A percentile compares a stretch with the other conserved stretches of the same genome.
phyloP scores from a whole-genome alignment of 92 coral and sea anemone species.

The Phenganax subtilis region DNA sequence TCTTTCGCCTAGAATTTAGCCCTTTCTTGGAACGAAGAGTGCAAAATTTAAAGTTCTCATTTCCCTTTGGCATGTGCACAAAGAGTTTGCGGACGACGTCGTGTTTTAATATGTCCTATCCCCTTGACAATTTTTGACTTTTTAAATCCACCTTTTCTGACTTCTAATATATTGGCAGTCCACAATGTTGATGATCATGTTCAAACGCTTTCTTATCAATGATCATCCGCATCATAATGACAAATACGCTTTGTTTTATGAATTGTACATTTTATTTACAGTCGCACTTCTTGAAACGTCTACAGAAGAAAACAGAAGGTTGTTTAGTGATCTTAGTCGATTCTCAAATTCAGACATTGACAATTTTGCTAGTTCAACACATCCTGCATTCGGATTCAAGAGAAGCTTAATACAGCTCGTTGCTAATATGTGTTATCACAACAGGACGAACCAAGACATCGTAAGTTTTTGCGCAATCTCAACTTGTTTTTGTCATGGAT shows the following conservation, averaged over 20 bases:
- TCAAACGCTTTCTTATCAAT: not conserved
- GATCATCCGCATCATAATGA: not conserved
- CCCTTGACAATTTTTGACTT: too few species aligned
- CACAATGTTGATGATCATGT: not conserved
- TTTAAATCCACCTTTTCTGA: too few species aligned
- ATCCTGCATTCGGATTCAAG: constrained; percentile 92
- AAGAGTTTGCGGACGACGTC: too few species aligned
- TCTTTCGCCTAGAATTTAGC: too few species aligned
- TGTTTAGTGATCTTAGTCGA: constrained; percentile 52
- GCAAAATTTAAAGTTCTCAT: too few species aligned
- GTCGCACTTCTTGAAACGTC: constrained; percentile 70
- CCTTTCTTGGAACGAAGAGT: too few species aligned
- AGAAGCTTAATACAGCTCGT: constrained; percentile 76
- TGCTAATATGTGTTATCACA: constrained; percentile 81
- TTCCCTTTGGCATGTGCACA: too few species aligned
- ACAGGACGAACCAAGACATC: constrained; percentile 69
- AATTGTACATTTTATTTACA: constrained; percentile 28
- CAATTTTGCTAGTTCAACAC: constrained; percentile 46
- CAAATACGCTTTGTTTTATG: not conserved
- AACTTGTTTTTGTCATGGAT: too few species aligned
- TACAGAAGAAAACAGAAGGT: constrained; percentile 46
- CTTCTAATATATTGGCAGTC: too few species aligned
- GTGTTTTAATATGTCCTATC: too few species aligned
- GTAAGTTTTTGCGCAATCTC: constrained; percentile 34
- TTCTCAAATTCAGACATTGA: constrained; percentile 53